Evolutionary conservation across 2,797 vertebrate genomes (phyloP).

Genomic region (Triplophysa bombifrons): DNA sequence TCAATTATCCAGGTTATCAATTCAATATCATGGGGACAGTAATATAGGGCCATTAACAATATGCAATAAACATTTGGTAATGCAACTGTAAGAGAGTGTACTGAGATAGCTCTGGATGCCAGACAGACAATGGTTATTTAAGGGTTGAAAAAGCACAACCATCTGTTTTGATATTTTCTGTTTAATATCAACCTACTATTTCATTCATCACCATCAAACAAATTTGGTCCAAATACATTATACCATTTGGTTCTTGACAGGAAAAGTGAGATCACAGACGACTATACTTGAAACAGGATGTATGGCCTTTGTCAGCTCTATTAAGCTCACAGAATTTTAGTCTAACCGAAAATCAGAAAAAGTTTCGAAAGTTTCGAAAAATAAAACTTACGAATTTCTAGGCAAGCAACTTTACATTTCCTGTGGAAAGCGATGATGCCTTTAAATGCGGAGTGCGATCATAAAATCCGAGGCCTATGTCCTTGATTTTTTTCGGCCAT

Average conservation of each 20-base stretch:
- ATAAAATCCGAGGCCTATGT: slow-evolving; percentile 2
- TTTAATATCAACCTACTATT: not conserved
- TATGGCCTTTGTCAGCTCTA: not conserved
- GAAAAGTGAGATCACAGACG: not conserved
- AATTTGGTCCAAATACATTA: not conserved
- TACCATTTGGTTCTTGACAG: slow-evolving; percentile 14
- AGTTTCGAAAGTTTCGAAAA: not conserved
- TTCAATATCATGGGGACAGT: not conserved
- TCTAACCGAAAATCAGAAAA: not conserved
- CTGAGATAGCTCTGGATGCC: not conserved
- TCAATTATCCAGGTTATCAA: not conserved
- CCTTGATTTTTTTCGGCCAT: not conserved
- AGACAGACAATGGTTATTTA: not conserved
- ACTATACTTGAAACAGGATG: not conserved
- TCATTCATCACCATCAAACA: not conserved
- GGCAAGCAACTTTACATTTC: not conserved
- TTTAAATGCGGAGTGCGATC: not conserved
- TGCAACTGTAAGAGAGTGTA: not conserved
- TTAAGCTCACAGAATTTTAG: not conserved
- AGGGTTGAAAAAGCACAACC: not conserved
- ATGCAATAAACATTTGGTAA: not conserved
- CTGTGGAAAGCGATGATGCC: not conserved
- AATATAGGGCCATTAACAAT: not conserved
- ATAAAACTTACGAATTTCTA: not conserved
- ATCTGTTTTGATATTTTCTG: not conserved